Conservation (phyloP, 2,797 vertebrate species). For the Bufotes viridis region DNA sequence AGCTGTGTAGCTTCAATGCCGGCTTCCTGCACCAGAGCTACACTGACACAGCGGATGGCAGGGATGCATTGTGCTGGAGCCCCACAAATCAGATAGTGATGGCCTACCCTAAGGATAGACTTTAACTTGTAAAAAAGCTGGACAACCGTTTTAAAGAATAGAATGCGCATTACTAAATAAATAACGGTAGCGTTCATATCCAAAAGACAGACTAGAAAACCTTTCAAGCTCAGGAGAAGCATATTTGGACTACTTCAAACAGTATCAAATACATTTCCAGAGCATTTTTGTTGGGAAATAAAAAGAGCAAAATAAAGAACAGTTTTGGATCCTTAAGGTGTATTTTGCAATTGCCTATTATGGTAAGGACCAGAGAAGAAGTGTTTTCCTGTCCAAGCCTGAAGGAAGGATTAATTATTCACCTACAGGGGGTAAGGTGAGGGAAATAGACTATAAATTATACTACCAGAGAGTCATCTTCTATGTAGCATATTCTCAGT, state of each 20-base stretch:
- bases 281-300: not conserved
- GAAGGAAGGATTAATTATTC: conserved; percentile 16
- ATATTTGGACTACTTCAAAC: not conserved
- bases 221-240: no score
- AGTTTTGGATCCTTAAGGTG: not conserved
- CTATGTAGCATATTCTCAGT: conserved; percentile 18
- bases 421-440: conserved; percentile 7
- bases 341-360: not conserved
- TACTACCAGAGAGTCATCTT: not conserved
- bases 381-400: not conserved
- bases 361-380: not conserved
- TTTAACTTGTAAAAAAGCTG: no score
- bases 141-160: no score
- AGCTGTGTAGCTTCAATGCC: no score
- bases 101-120: no score
- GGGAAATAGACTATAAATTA: conserved; percentile 19
- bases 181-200: not conserved
- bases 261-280: not conserved
- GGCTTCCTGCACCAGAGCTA: no score
- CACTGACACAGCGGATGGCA: no score
- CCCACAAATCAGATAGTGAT: no score
- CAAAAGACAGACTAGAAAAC: no score
- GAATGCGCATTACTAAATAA: no score
- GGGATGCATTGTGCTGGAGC: no score
- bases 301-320: not conserved